Conservation (phyloP, 2,797 vertebrate genomes). For the Mycteria americana region DNA sequence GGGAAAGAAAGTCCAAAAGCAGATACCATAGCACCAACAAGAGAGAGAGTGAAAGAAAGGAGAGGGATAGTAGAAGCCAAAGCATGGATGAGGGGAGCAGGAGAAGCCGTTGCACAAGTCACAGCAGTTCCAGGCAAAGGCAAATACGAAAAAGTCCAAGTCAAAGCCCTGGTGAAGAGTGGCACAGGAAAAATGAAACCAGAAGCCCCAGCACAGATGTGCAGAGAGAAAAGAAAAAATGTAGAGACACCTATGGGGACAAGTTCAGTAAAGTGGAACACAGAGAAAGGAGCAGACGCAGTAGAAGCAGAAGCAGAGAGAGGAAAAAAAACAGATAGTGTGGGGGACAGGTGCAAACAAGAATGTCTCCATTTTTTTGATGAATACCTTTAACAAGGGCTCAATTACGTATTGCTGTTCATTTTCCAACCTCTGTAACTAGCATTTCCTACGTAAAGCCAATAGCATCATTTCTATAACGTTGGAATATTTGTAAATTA, state of each 20-base stretch:
- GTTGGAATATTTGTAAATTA: constrained; percentile 55
- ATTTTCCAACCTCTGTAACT: constrained; percentile 53
- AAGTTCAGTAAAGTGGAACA: neutral
- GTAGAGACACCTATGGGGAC: neutral
- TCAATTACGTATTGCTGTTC: constrained; percentile 33
- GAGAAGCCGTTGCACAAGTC: constrained; percentile 70
- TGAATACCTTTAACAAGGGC: constrained; percentile 64
- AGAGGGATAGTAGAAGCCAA: constrained; percentile 52
- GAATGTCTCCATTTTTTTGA: neutral
- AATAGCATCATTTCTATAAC: neutral
- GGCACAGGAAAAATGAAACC: constrained; percentile 3
- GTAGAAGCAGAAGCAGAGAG: constrained; percentile 57
- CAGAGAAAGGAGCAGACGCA: constrained; percentile 45
- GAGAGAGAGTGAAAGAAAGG: constrained; percentile 58
- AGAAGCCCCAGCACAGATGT: constrained; percentile 34
- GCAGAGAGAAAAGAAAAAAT: constrained; percentile 23
- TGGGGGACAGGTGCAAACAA: constrained; percentile 8
- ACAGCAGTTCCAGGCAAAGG: constrained; percentile 43
- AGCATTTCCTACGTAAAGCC: constrained; percentile 23
- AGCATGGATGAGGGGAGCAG: constrained; percentile 60
- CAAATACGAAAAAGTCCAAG: constrained; percentile 35
- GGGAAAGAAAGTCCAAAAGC: constrained; percentile 63
- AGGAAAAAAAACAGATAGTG: constrained; percentile 21
- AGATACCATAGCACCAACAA: constrained; percentile 51
- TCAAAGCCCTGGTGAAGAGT: constrained; percentile 47